Conservation (phyloP, 2,113 vertebrate genomes). For the Nerophis ophidion region DNA sequence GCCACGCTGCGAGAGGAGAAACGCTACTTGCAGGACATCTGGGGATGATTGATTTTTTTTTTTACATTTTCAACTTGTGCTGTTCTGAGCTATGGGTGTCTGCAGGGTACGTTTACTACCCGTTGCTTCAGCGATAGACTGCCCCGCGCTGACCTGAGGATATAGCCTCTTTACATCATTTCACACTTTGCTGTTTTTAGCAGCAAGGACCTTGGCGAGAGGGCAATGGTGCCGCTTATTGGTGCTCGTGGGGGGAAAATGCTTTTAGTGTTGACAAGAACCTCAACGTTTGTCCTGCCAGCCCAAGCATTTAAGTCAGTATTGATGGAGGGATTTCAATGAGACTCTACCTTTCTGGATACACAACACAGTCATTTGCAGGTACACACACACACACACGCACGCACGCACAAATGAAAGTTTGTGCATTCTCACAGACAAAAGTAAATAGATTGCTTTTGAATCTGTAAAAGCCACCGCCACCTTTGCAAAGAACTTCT, state of each 20-base stretch:
- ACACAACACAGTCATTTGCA: conserved; percentile 36
- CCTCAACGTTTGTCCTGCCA: conserved; percentile 32
- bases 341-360: conserved; percentile 17
- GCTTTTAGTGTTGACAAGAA: conserved; percentile 50
- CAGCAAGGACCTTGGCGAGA: conserved; percentile 53
- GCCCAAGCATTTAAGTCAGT: conserved; percentile 41
- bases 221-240: conserved; percentile 41
- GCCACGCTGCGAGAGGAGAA: conserved; percentile 81
- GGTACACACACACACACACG: conserved; percentile 16
- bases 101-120: conserved; percentile 36
- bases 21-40: conserved; percentile 90
- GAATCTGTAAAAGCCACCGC: conserved; percentile 15
- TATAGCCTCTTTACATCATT: conserved; percentile 45
- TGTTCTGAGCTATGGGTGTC: conserved; percentile 25
- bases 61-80: conserved; percentile 36
- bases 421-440: neutral
- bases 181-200: conserved; percentile 45
- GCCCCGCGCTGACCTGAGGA: conserved; percentile 41
- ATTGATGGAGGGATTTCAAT: conserved; percentile 43
- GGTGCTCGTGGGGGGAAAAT: conserved; percentile 49
- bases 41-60: conserved; percentile 71
- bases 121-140: conserved; percentile 34
- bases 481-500: conserved; percentile 3
- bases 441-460: neutral
- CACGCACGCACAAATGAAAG: neutral